Percentiles rank a stretch among this genome's conserved stretches.
Evolutionary conservation across 1,140 invertebrate species (phyloP).

Genomic region (Trypoxylus dichotomus): DNA sequence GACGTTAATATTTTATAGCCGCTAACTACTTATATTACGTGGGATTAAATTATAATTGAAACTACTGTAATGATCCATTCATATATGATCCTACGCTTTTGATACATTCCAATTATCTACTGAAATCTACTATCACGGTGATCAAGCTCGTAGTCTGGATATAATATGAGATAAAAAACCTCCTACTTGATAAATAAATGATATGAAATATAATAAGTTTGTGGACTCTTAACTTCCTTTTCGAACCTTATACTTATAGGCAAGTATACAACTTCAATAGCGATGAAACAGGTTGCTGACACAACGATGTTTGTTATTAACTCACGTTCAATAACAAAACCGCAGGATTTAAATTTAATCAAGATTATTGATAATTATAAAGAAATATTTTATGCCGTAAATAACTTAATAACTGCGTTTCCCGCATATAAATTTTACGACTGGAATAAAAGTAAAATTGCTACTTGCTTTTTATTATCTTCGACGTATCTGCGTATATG

Average conservation of each 20-base stretch:
- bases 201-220: neutral
- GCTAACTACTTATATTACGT: no score
- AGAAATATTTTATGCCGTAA: slow-evolving; percentile 3
- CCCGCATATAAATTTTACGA: slow-evolving; percentile 12
- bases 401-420: slow-evolving; percentile 8
- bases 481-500: neutral
- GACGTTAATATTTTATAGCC: no score
- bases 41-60: no score
- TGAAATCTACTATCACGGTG: no score
- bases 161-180: neutral
- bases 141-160: no score
- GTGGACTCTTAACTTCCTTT: slow-evolving; percentile 6
- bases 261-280: neutral
- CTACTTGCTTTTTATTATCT: neutral
- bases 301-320: slow-evolving; percentile 11
- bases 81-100: no score
- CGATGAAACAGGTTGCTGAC: neutral
- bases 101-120: no score
- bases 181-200: neutral
- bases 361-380: slow-evolving; percentile 2
- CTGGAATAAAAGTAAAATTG: neutral
- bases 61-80: no score
- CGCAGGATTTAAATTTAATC: slow-evolving; percentile 19
- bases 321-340: neutral
- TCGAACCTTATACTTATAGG: neutral